phyloP scores from a whole-genome alignment of 2,113 vertebrate genomes.

The Dolichotis patagonum region DNA sequence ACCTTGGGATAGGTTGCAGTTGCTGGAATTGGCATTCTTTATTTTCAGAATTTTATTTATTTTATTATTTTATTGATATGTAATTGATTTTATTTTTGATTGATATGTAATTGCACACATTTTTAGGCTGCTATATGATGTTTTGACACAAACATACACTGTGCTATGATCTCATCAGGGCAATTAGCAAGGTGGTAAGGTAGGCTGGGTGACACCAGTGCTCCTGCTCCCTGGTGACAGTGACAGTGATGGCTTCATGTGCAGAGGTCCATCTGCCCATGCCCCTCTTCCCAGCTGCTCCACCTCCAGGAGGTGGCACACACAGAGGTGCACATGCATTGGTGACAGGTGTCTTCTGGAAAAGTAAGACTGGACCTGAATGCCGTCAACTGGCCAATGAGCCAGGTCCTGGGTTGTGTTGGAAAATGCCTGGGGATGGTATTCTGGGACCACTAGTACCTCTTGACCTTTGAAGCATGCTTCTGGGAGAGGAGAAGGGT shows the following conservation, averaged over 20 bases:
- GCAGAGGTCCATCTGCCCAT: neutral
- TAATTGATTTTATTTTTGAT: neutral
- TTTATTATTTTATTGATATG: neutral
- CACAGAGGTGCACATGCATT: too few relatives aligned
- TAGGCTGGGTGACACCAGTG: too few relatives aligned
- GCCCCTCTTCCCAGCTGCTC: neutral
- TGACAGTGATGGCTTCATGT: neutral
- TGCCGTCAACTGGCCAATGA: neutral
- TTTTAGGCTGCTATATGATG: neutral
- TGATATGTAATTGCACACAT: neutral
- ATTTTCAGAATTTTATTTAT: neutral
- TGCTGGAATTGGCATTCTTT: neutral
- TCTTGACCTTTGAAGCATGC: neutral
- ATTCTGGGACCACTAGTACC: neutral
- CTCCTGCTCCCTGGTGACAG: neutral
- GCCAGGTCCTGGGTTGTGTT: neutral
- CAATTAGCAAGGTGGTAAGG: neutral
- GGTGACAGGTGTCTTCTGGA: neutral
- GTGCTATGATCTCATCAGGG: neutral
- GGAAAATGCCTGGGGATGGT: too few relatives aligned
- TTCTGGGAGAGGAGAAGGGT: neutral
- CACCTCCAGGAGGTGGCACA: neutral
- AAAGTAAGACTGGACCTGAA: neutral
- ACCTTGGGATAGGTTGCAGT: accelerated
- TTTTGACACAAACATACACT: neutral